Percentiles rank a stretch among this genome's conserved stretches.
These are phyloP conservation scores for Acanthurus leucopareius DNA, from an alignment of 2,797 vertebrate species.

Conservation along the genomic window DNA sequence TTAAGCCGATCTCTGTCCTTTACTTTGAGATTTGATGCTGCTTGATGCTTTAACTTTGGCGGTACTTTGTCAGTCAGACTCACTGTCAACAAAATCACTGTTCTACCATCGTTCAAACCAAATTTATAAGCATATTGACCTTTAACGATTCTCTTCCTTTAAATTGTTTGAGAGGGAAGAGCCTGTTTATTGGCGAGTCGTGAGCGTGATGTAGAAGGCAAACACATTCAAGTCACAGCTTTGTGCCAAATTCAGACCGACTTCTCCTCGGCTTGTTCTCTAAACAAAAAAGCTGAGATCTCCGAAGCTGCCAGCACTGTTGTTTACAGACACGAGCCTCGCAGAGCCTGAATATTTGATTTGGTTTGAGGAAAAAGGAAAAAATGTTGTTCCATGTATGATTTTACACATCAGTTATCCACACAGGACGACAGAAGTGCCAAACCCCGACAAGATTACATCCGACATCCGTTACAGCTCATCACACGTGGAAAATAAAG, in stretches of 20 bases:
- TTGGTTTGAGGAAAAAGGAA: slow-evolving; percentile 20
- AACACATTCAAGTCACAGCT: slow-evolving; percentile 31
- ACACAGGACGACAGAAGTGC: slow-evolving; percentile 77
- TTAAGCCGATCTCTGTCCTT: slow-evolving; percentile 17
- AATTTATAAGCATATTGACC: slow-evolving; percentile 52
- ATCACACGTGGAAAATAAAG: slow-evolving; percentile 50
- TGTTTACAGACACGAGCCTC: slow-evolving; percentile 71
- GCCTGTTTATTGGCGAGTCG: slow-evolving; percentile 15
- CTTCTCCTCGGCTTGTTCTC: slow-evolving; percentile 60
- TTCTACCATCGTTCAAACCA: slow-evolving; percentile 37
- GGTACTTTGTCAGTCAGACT: slow-evolving; percentile 31
- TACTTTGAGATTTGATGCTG: slow-evolving; percentile 53
- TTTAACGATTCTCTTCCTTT: slow-evolving; percentile 51
- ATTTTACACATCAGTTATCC: slow-evolving; percentile 30
- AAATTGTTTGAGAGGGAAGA: neutral
- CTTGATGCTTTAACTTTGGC: slow-evolving; percentile 47
- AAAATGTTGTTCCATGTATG: slow-evolving; percentile 15
- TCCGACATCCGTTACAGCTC: slow-evolving; percentile 39
- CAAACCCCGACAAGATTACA: slow-evolving; percentile 49
- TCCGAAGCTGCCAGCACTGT: slow-evolving; percentile 69
- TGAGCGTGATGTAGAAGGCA: slow-evolving; percentile 3
- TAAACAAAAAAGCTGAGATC: slow-evolving; percentile 52
- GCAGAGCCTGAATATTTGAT: slow-evolving; percentile 19
- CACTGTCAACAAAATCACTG: neutral
- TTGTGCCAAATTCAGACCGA: slow-evolving; percentile 66